phyloP scores from a whole-genome alignment of 2,113 vertebrate genomes.

The Hystrix cristata region DNA sequence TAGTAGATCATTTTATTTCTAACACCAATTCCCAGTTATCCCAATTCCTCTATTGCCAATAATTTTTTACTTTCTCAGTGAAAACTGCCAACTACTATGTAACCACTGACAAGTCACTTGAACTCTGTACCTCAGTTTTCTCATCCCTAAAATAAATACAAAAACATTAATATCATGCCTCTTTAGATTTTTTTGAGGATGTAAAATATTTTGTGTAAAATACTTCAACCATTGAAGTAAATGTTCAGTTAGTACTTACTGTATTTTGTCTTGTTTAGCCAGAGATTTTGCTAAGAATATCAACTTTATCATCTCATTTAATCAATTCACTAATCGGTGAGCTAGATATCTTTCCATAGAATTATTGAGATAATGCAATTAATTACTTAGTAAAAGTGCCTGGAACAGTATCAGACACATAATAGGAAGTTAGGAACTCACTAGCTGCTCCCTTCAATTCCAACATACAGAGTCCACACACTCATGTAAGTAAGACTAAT shows the following conservation, averaged over 20 bases:
- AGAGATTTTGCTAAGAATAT: neutral
- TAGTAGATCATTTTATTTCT: neutral
- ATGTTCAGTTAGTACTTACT: neutral
- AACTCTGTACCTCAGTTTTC: neutral
- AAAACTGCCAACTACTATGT: neutral
- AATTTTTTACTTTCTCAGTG: neutral
- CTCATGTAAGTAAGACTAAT: neutral
- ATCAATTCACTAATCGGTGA: neutral
- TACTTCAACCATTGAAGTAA: neutral
- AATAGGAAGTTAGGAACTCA: neutral
- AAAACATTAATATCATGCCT: neutral
- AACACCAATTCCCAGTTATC: neutral
- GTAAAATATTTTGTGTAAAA: neutral
- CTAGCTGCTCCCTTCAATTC: neutral
- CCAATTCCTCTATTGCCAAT: neutral
- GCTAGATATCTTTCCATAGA: neutral
- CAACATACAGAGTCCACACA: neutral
- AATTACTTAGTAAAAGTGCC: neutral
- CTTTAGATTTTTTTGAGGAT: neutral
- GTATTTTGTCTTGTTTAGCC: neutral
- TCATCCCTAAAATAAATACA: neutral
- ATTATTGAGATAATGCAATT: neutral
- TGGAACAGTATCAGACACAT: neutral
- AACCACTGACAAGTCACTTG: neutral
- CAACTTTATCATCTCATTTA: neutral